Conservation (phyloP, 2,797 vertebrate species). For the Cossypha heuglini region DNA sequence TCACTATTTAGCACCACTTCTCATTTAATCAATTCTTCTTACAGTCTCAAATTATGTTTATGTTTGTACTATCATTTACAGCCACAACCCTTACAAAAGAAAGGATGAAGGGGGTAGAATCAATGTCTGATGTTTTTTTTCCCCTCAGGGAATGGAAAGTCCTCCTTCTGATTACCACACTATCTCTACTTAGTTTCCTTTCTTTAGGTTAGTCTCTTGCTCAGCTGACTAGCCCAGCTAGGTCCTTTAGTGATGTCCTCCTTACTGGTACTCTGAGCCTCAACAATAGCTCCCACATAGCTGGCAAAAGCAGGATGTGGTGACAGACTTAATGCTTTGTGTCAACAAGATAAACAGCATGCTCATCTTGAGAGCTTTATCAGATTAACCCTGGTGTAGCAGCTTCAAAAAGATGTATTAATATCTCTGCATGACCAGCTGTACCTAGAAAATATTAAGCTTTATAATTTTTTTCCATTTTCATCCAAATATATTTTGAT, state of each 20-base stretch:
- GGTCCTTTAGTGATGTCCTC: not conserved
- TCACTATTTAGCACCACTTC: not conserved
- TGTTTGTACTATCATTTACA: not conserved
- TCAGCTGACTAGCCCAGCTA: not conserved
- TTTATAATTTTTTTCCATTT: not conserved
- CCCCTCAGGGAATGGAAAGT: not conserved
- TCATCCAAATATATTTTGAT: not conserved
- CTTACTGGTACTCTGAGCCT: not conserved
- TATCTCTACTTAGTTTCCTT: not conserved
- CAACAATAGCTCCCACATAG: not conserved
- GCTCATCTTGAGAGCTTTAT: not conserved
- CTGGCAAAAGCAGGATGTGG: not conserved
- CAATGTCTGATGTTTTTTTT: not conserved
- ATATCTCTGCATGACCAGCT: not conserved
- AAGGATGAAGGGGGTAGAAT: not conserved
- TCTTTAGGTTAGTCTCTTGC: not conserved
- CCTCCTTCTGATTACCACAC: constrained; percentile 22
- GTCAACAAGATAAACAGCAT: not conserved
- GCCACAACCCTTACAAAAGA: not conserved
- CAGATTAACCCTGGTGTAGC: not conserved
- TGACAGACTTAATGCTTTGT: not conserved
- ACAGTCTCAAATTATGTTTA: not conserved
- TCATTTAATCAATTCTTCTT: constrained; percentile 19
- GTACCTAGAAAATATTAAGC: not conserved
- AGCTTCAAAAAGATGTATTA: not conserved